Evolutionary conservation across 2,888 invertebrate species (phyloP).

Genomic region (Parnassius apollo): DNA sequence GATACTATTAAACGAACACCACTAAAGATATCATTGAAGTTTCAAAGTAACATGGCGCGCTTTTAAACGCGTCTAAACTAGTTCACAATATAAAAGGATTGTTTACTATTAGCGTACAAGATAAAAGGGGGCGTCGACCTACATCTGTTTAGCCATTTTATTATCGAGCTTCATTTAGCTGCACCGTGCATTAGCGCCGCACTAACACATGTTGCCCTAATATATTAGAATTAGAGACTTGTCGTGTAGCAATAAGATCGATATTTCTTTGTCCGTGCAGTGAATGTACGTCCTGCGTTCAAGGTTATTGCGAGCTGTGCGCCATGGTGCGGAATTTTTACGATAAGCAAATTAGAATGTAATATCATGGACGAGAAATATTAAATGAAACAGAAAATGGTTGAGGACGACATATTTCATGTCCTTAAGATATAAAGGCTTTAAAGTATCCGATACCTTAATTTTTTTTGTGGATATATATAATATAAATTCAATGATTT

Average conservation of each 20-base stretch:
- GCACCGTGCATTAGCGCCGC: conserved; percentile 10
- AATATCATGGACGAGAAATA: not conserved
- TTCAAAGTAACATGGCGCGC: no score
- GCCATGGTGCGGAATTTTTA: conserved; percentile 20
- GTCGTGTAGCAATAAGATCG: conserved; percentile 6
- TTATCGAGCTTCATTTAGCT: conserved; percentile 14
- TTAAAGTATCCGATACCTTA: no score
- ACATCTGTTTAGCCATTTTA: conserved; percentile 23
- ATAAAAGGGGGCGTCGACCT: conserved; percentile 27
- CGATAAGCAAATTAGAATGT: conserved; percentile 7
- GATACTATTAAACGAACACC: no score
- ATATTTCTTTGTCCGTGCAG: not conserved
- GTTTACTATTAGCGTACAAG: conserved; percentile 17
- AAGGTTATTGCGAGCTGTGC: conserved; percentile 15
- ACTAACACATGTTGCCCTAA: not conserved
- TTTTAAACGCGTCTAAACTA: not conserved
- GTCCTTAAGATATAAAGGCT: no score
- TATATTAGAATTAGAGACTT: not conserved
- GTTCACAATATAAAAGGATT: conserved; percentile 12
- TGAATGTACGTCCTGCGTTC: not conserved
- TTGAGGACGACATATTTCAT: no score
- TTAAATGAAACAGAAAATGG: not conserved
- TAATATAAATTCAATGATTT: no score
- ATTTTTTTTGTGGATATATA: no score
- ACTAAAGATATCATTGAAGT: no score